These are phyloP conservation scores for Malurus cyaneus DNA, from an alignment of 2,113 vertebrate genomes.

Conservation along the genomic window DNA sequence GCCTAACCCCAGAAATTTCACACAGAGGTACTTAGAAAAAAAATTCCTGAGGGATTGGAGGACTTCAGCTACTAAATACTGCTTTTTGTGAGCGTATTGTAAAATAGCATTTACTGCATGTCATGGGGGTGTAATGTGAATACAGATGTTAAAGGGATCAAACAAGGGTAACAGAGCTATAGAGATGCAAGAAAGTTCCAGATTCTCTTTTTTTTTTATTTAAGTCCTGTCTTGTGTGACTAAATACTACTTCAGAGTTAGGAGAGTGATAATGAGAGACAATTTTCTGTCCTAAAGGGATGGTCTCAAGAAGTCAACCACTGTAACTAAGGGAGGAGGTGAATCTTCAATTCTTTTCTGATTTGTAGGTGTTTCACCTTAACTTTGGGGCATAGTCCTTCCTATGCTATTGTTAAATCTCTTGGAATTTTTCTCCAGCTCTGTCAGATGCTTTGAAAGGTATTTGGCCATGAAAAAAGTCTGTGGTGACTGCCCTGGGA, in stretches of 20 bases:
- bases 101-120: not conserved
- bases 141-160: not conserved
- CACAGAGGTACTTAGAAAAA: rapidly evolving
- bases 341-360: not conserved
- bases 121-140: not conserved
- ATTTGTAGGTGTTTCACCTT: not conserved
- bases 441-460: not conserved
- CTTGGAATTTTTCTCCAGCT: not conserved
- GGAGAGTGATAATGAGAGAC: not conserved
- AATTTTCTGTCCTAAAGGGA: not conserved
- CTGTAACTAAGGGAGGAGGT: not conserved
- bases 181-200: not conserved
- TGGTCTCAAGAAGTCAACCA: not conserved
- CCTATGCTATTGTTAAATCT: not conserved
- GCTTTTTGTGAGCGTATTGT: not conserved
- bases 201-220: not conserved
- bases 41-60: not conserved
- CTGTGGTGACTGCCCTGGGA: not conserved
- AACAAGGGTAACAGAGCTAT: no score
- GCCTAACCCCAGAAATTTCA: not conserved
- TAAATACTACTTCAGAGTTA: not conserved
- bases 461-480: not conserved
- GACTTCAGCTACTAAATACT: not conserved
- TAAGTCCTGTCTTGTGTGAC: not conserved
- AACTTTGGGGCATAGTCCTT: not conserved